These are phyloP conservation scores for Lanius collurio DNA, from an alignment of 2,113 vertebrate species.

Conservation along the genomic window DNA sequence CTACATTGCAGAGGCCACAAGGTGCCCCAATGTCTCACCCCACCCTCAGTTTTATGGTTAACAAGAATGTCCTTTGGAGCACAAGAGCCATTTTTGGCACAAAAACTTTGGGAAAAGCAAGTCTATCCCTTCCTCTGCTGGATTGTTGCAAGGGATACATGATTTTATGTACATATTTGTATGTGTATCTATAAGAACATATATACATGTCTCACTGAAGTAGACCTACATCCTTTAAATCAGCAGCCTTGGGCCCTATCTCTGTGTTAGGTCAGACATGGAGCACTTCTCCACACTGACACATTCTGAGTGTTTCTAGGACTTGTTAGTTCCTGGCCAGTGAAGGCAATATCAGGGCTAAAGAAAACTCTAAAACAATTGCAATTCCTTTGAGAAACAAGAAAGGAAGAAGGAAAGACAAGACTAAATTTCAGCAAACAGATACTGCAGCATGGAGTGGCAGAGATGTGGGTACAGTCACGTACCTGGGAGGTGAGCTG, in stretches of 20 bases:
- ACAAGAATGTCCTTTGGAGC: background rate
- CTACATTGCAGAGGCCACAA: background rate
- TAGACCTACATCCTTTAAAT: background rate
- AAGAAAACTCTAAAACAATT: background rate
- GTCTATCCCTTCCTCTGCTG: background rate
- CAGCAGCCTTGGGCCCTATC: background rate
- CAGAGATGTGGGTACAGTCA: background rate
- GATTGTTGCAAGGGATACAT: background rate
- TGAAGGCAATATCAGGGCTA: background rate
- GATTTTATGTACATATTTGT: background rate
- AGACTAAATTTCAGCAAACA: background rate
- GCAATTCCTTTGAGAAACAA: background rate
- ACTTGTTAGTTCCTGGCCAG: background rate
- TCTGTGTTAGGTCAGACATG: background rate
- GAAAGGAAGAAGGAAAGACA: background rate
- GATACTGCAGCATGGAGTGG: background rate
- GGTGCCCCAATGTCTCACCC: background rate
- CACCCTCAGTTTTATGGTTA: background rate
- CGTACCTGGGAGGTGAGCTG: background rate
- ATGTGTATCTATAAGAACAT: background rate
- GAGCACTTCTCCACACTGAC: background rate
- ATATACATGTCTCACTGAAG: background rate
- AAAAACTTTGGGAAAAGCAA: background rate
- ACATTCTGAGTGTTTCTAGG: background rate
- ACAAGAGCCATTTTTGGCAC: background rate